These are phyloP conservation scores for Dicycla oo DNA, from an alignment of 2,888 invertebrate species.

Conservation along the genomic window DNA sequence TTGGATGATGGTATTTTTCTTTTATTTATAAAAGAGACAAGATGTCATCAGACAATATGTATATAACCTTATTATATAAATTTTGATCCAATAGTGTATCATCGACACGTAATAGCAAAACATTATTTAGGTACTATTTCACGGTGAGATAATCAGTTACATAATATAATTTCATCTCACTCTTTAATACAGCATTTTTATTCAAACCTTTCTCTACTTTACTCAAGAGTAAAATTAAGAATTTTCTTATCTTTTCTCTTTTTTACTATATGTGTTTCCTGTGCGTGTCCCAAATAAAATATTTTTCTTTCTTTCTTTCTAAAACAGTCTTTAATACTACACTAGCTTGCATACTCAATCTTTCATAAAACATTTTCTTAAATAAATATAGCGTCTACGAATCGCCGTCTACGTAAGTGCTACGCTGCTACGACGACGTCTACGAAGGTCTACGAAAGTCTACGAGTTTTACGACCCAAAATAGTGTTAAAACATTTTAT, in stretches of 20 bases:
- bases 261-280: too few relatives aligned
- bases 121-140: not conserved
- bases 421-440: constrained; percentile 35
- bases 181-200: constrained; percentile 6
- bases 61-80: too few relatives aligned
- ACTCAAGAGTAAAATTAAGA: constrained; percentile 27
- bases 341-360: constrained; percentile 20
- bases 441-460: constrained; percentile 23
- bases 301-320: too few relatives aligned
- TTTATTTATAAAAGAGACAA: too few relatives aligned
- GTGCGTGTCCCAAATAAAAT: too few relatives aligned
- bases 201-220: constrained; percentile 14
- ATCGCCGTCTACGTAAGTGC: constrained; percentile 22
- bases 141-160: not conserved
- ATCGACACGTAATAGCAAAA: too few relatives aligned
- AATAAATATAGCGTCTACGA: constrained; percentile 33
- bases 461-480: constrained; percentile 7
- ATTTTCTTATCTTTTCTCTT: too few relatives aligned
- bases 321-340: constrained; percentile 9
- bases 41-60: too few relatives aligned
- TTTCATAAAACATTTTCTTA: constrained; percentile 43
- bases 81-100: too few relatives aligned
- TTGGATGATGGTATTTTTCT: too few relatives aligned
- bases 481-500: not conserved
- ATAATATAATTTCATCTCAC: not conserved